Conservation (phyloP, 1,140 invertebrate species). For the fruit fly (Drosophila melanogaster) region DNA sequence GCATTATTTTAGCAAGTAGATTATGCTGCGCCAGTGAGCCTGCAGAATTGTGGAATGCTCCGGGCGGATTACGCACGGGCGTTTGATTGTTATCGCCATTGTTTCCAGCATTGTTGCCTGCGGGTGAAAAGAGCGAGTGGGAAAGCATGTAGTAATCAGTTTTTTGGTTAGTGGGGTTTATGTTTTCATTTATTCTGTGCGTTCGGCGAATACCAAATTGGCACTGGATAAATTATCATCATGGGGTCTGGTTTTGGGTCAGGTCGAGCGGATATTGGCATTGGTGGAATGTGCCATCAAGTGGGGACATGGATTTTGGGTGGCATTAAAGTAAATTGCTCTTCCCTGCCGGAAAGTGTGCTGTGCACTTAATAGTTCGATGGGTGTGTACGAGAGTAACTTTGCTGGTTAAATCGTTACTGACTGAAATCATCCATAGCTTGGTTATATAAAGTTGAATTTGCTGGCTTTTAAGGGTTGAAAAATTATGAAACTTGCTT, state of each 20-base stretch:
- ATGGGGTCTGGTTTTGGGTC: conserved; percentile 8
- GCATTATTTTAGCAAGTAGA: conserved; percentile 84
- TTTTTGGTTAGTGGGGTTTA: conserved; percentile 78
- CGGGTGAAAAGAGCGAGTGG: conserved; percentile 4
- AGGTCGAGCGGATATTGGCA: background rate
- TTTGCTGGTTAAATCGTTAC: conserved; percentile 40
- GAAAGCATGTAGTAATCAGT: conserved; percentile 68
- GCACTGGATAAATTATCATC: conserved; percentile 53
- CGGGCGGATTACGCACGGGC: conserved; percentile 84
- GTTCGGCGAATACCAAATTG: conserved; percentile 54
- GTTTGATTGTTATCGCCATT: conserved; percentile 84
- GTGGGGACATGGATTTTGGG: conserved; percentile 1
- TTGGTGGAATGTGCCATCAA: background rate
- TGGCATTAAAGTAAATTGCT: conserved; percentile 64
- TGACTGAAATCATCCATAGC: background rate
- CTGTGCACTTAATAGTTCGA: conserved; percentile 65
- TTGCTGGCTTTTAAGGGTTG: no score
- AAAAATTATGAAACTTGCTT: no score
- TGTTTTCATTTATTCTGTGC: conserved; percentile 80
- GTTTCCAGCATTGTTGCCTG: conserved; percentile 78
- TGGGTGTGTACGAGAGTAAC: conserved; percentile 7
- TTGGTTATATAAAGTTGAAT: no score
- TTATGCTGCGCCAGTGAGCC: conserved; percentile 83
- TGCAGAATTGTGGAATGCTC: conserved; percentile 84
- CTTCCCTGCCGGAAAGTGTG: conserved; percentile 36